Conservation (phyloP, 2,888 invertebrate species). For the Orthosia gothica region DNA sequence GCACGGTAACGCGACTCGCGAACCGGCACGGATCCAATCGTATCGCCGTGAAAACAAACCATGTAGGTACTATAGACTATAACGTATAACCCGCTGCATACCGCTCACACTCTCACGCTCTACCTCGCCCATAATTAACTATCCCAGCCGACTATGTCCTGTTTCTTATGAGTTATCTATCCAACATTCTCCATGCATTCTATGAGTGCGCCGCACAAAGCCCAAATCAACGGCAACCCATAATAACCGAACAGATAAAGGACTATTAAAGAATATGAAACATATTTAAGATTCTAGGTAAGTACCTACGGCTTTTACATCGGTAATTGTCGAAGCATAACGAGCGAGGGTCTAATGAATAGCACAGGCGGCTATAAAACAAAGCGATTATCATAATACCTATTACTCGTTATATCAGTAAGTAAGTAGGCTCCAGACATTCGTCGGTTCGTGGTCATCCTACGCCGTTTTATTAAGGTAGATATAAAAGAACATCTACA, state of each 20-base stretch:
- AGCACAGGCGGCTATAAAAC: constrained; percentile 53
- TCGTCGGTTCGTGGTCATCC: constrained; percentile 14
- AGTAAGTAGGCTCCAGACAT: constrained; percentile 22
- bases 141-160: constrained; percentile 41
- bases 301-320: constrained; percentile 48
- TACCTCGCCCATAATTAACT: constrained; percentile 66
- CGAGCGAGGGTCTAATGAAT: constrained; percentile 64
- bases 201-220: constrained; percentile 10
- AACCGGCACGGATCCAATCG: constrained; percentile 73
- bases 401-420: constrained; percentile 33
- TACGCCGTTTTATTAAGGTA: constrained; percentile 4
- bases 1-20: constrained; percentile 83
- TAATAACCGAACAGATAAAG: constrained; percentile 19
- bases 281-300: constrained; percentile 33
- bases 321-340: constrained; percentile 63
- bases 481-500: constrained; percentile 16
- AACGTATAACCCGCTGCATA: constrained; percentile 54
- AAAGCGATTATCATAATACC: constrained; percentile 45
- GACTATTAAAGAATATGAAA: constrained; percentile 31
- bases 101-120: constrained; percentile 77
- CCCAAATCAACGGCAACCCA: constrained; percentile 7
- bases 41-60: constrained; percentile 67
- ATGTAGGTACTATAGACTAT: constrained; percentile 45
- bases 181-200: constrained; percentile 4
- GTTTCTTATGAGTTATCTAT: constrained; percentile 20